Evolutionary conservation across 1,140 invertebrate genomes (phyloP).

Genomic region (Caenorhabditis latens): DNA sequence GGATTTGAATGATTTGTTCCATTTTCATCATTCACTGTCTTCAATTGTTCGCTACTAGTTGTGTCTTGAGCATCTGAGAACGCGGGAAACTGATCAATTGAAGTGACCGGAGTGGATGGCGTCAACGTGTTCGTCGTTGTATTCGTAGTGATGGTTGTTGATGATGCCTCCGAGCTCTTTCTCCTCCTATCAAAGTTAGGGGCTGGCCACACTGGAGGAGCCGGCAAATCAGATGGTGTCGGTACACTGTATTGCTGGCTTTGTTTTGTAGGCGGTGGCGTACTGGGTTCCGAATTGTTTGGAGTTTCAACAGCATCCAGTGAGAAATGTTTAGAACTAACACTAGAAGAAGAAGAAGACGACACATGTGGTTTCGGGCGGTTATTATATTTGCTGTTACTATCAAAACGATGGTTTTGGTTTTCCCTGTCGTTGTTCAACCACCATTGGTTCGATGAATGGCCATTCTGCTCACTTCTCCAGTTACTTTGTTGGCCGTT

Average conservation of each 20-base stretch:
- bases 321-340: constrained; percentile 9
- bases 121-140: constrained; percentile 29
- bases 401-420: background rate
- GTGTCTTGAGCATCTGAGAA: background rate
- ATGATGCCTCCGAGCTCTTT: constrained; percentile 19
- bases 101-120: constrained; percentile 36
- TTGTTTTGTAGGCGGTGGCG: background rate
- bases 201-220: constrained; percentile 31
- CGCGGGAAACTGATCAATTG: background rate
- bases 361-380: constrained; percentile 20
- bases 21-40: background rate
- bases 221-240: constrained; percentile 3
- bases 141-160: background rate
- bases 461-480: background rate
- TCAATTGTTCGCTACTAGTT: background rate
- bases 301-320: constrained; percentile 9
- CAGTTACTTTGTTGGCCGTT: background rate
- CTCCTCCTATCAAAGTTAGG: constrained; percentile 23
- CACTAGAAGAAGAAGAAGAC: constrained; percentile 28
- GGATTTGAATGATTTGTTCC: background rate
- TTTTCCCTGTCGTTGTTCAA: background rate
- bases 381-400: background rate
- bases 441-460: background rate
- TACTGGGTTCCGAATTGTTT: background rate
- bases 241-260: background rate